Base-by-base conservation (phyloP, 1,140 invertebrate species). In the Gonatopus flavifemur region DNA sequence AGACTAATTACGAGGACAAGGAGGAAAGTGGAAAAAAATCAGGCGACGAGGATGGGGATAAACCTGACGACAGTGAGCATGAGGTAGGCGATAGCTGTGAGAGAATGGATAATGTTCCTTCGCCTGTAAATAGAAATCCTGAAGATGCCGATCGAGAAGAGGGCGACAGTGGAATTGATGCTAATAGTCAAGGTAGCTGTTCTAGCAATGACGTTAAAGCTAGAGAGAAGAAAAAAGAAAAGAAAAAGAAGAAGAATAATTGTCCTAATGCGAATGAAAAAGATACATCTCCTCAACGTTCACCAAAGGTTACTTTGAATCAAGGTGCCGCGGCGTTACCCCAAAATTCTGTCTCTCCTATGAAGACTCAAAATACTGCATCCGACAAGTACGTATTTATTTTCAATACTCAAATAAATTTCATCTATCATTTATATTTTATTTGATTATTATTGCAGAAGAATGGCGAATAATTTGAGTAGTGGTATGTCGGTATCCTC, bases 111-210 rank as follows among this genome's bases (percentile, higher is more conserved):
- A 70, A 64, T 21, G 72, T 70, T 13, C 65, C 72, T 0, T 74
- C 67, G 1, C 69, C 70, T 0, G 66, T 72, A 1, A 74, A 73
- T 42, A 61, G 71, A 40, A 72, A 67, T 30, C 68, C 72, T 0
- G 74, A 77, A 18, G 74, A 76, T 59, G 60, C 67, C 16, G 84
- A 88, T 56, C 87, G 88, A 59, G 89, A 93, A 65, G 90, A 92
- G 70, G 88, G 88, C 33, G 89, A 93, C 74, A 91, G 89, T 60
- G 90, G 90, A 47, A 91, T 93, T 52, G 90, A 93, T 78, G 88
- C 88, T 20, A 90, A 90, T 74, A 89, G 88, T 59, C 83, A 88
- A 72, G 91, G 90, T 1, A 93, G 90, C 38, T 92, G 89, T 69
- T 90, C 88, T 30, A 89, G 88, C 43, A 88, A 86, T 42, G 88